Evolutionary conservation across 2,888 invertebrate genomes (phyloP).

Genomic region (Caenorhabditis panamensis): DNA sequence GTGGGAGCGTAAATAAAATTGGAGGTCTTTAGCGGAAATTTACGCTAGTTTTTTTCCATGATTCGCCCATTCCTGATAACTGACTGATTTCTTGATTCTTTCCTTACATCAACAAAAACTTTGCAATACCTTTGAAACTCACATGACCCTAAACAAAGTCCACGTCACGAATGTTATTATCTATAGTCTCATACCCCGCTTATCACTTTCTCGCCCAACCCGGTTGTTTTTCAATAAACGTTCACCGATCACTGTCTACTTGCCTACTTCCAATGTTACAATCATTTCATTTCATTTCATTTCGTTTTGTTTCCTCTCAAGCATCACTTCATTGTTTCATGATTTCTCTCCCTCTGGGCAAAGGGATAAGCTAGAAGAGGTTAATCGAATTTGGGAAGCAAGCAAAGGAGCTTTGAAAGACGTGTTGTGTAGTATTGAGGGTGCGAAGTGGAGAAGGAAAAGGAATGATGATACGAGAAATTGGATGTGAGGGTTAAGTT

Average conservation of each 20-base stretch:
- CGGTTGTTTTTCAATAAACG: slow-evolving; percentile 31
- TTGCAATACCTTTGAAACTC: not conserved
- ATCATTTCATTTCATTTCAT: too few species aligned
- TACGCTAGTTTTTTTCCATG: too few species aligned
- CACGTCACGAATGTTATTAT: slow-evolving; percentile 43
- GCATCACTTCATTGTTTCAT: slow-evolving; percentile 26
- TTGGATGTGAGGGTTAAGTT: not conserved
- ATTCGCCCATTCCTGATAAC: too few species aligned
- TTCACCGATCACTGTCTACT: slow-evolving; percentile 19
- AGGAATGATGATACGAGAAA: not conserved
- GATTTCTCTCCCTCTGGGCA: slow-evolving; percentile 12
- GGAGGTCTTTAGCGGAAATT: not conserved
- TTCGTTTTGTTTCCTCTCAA: not conserved
- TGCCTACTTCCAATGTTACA: not conserved
- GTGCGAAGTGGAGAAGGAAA: not conserved
- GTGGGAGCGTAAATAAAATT: not conserved
- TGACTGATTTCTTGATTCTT: too few species aligned
- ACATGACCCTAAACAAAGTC: slow-evolving; percentile 18
- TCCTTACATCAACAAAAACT: not conserved
- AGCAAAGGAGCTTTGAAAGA: not conserved
- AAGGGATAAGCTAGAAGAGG: slow-evolving; percentile 46
- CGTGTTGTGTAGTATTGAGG: slow-evolving; percentile 8
- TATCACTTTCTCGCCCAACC: slow-evolving; percentile 29
- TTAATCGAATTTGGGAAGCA: slow-evolving; percentile 44
- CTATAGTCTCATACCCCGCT: slow-evolving; percentile 15